Percentiles rank a stretch among this genome's conserved stretches.
These are phyloP conservation scores for Scaptomyza hsui DNA, from an alignment of 1,140 invertebrate genomes.

Conservation along the genomic window DNA sequence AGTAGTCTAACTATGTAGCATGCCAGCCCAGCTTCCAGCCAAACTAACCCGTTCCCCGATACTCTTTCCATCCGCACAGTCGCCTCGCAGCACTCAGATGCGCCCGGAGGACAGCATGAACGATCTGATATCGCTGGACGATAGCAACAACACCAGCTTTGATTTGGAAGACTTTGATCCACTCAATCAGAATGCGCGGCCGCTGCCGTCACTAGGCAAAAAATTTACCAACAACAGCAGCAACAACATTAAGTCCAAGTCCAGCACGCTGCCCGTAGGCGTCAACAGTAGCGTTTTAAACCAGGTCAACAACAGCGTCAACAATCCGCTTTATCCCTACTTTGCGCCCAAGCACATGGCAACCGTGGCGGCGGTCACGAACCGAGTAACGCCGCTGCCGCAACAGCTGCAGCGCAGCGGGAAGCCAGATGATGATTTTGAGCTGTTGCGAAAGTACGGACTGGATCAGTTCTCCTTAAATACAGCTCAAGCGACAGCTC, in stretches of 20 bases:
- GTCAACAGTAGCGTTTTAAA: constrained; percentile 80
- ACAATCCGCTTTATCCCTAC: constrained; percentile 87
- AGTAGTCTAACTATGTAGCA: constrained; percentile 17
- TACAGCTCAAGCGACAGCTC: constrained; percentile 35
- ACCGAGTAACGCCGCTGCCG: constrained; percentile 52
- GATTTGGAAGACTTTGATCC: constrained; percentile 83
- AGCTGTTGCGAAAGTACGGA: constrained; percentile 86
- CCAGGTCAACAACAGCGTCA: constrained; percentile 68
- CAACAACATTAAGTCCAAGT: constrained; percentile 56
- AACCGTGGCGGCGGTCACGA: constrained; percentile 65
- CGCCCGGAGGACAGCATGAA: constrained; percentile 73
- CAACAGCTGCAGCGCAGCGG: constrained; percentile 56
- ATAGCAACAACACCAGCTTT: constrained; percentile 82
- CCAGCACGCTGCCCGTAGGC: constrained; percentile 84
- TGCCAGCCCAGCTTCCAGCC: background rate
- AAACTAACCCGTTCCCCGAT: constrained; percentile 13
- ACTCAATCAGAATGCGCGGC: constrained; percentile 81
- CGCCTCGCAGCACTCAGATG: constrained; percentile 47
- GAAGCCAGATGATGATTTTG: constrained; percentile 84
- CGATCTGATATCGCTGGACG: constrained; percentile 83
- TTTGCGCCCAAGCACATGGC: constrained; percentile 84
- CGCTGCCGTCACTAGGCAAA: constrained; percentile 63
- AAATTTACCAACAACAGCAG: constrained; percentile 71
- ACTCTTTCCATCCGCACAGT: constrained; percentile 48
- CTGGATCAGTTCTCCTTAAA: constrained; percentile 84